Percentiles rank a stretch among this genome's conserved stretches.
These are phyloP conservation scores for Oxytorus armatus DNA, from an alignment of 2,888 invertebrate species.

Conservation along the genomic window DNA sequence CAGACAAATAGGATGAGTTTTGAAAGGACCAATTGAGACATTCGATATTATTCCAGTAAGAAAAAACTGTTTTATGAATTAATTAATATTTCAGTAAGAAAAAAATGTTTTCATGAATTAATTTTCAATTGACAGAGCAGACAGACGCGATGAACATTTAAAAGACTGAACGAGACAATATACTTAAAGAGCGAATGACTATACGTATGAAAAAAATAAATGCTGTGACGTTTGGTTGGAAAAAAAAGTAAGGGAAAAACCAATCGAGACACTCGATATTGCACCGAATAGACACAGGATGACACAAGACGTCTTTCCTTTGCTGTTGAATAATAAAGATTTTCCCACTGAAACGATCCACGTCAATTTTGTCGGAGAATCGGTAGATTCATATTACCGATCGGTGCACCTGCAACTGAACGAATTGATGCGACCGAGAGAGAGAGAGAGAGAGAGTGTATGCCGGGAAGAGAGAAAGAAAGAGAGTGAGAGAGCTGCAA, in stretches of 20 bases:
- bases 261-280: conserved; percentile 51
- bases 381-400: no score
- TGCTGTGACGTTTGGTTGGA: conserved; percentile 3
- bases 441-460: conserved; percentile 41
- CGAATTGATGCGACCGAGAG: conserved; percentile 49
- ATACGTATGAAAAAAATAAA: no score
- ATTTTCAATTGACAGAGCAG: neutral
- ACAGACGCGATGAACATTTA: conserved; percentile 22
- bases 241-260: neutral
- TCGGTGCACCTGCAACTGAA: conserved; percentile 58
- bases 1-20: no score
- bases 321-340: conserved; percentile 59
- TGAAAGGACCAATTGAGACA: no score
- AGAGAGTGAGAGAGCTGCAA: conserved; percentile 44
- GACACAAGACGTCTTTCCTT: conserved; percentile 36
- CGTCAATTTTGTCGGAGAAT: conserved; percentile 46
- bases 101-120: neutral
- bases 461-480: conserved; percentile 46
- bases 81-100: no score
- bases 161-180: neutral
- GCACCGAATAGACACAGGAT: conserved; percentile 29
- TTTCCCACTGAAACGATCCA: conserved; percentile 36
- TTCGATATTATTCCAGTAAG: no score
- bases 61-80: no score
- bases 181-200: no score